These are phyloP conservation scores for Lithosia quadra DNA, from an alignment of 2,888 invertebrate genomes.

Conservation along the genomic window DNA sequence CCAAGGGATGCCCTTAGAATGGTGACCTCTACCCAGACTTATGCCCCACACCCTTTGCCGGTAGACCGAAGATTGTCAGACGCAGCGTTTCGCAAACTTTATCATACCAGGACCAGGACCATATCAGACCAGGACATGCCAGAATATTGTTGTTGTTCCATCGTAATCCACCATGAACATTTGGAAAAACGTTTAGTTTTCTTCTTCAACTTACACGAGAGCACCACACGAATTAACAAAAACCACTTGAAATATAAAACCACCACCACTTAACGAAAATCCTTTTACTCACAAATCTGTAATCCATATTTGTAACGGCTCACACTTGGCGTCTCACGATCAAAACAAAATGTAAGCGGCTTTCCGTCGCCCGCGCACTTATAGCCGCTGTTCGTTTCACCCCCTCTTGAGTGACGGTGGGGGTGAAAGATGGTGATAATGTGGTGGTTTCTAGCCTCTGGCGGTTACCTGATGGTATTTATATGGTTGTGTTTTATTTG, in stretches of 20 bases:
- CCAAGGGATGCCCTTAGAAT: no score
- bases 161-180: background rate
- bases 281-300: slow-evolving; percentile 57
- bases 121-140: no score
- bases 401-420: slow-evolving; percentile 19
- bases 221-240: background rate
- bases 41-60: no score
- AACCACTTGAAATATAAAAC: slow-evolving; percentile 3
- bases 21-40: no score
- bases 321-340: slow-evolving; percentile 11
- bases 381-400: slow-evolving; percentile 20
- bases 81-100: no score
- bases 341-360: slow-evolving; percentile 21
- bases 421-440: slow-evolving; percentile 10
- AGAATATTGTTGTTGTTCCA: no score
- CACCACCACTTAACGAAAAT: slow-evolving; percentile 12
- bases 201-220: background rate
- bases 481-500: background rate
- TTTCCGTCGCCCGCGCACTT: slow-evolving; percentile 12
- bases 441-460: background rate
- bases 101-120: no score
- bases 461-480: background rate
- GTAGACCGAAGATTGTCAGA: background rate
- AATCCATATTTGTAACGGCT: slow-evolving; percentile 50
- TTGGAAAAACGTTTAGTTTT: no score